Evolutionary conservation across 2,113 vertebrate species (phyloP).

Genomic region (Stegastes partitus): DNA sequence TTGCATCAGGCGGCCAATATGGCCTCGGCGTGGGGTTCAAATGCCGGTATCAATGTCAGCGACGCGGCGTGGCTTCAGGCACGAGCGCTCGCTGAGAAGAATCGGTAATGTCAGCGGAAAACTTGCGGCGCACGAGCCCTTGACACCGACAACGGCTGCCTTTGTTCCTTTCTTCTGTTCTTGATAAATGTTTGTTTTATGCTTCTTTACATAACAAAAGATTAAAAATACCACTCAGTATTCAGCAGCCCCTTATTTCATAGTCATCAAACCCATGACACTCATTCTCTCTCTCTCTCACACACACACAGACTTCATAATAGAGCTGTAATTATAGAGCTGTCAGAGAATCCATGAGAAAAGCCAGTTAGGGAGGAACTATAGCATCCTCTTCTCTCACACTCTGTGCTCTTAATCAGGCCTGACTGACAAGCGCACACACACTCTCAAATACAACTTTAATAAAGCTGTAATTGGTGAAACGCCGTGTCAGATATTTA

Average conservation of each 20-base stretch:
- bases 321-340: constrained; percentile 76
- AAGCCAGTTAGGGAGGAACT: constrained; percentile 64
- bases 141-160: constrained; percentile 31
- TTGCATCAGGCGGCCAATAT: background rate
- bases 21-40: constrained; percentile 20
- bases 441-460: background rate
- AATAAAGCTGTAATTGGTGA: constrained; percentile 33
- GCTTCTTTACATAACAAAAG: constrained; percentile 73
- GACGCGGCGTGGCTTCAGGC: constrained; percentile 5
- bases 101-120: constrained; percentile 20
- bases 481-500: constrained; percentile 19
- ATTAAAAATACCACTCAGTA: constrained; percentile 69
- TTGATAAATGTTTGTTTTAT: constrained; percentile 75
- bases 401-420: constrained; percentile 59
- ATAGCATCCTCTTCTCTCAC: constrained; percentile 47
- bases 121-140: background rate
- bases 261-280: constrained; percentile 67
- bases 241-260: constrained; percentile 60
- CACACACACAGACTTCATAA: constrained; percentile 56
- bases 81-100: background rate
- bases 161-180: constrained; percentile 51
- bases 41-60: constrained; percentile 4
- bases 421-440: constrained; percentile 41
- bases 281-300: constrained; percentile 44
- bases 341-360: constrained; percentile 72